Conservation (phyloP, 2,797 vertebrate species). For the Enoplosus armatus region DNA sequence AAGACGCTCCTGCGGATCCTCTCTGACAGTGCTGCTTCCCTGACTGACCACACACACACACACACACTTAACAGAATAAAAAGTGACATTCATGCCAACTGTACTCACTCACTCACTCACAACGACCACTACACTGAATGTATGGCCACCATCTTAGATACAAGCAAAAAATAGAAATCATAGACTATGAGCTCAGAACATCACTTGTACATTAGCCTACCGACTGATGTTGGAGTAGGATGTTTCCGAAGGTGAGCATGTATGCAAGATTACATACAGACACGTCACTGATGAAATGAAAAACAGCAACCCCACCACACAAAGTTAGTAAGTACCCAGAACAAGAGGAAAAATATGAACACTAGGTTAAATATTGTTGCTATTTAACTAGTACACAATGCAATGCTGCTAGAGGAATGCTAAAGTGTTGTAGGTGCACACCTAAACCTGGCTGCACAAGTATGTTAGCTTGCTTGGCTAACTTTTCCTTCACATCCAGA, state of each 20-base stretch:
- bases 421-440: neutral
- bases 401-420: neutral
- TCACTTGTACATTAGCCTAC: neutral
- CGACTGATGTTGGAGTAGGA: neutral
- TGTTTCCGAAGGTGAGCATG: neutral
- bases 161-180: neutral
- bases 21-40: constrained; percentile 40
- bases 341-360: neutral
- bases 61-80: constrained; percentile 24
- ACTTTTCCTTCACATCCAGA: neutral
- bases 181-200: neutral
- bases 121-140: neutral
- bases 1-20: constrained; percentile 53
- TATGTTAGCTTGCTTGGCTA: neutral
- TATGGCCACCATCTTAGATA: neutral
- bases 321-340: neutral
- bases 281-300: neutral
- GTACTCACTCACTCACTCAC: neutral
- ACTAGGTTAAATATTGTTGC: neutral
- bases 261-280: neutral
- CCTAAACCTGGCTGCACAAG: neutral
- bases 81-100: constrained; percentile 26
- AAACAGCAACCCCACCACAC: neutral
- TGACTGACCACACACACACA: constrained; percentile 43
- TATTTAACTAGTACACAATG: neutral